phyloP scores from a whole-genome alignment of 2,797 vertebrate genomes.

The Phalloptychus januarius region DNA sequence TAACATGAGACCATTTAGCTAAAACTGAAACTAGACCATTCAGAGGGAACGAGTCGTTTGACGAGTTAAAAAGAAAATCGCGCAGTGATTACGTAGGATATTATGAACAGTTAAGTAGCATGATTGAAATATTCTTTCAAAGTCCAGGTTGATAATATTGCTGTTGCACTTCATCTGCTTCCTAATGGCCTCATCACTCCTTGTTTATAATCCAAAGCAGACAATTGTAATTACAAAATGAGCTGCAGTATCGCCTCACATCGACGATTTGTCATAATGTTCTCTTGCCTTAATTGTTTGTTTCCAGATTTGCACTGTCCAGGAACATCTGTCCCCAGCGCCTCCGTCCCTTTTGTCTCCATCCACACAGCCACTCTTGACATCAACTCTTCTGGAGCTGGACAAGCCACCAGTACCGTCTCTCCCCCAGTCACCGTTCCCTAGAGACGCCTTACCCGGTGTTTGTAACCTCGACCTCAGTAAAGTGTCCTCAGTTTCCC shows the following conservation, averaged over 20 bases:
- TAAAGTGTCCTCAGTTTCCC: constrained; percentile 64
- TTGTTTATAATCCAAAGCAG: constrained; percentile 26
- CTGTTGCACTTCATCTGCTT: constrained; percentile 22
- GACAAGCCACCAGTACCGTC: constrained; percentile 46
- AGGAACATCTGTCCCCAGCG: constrained; percentile 18
- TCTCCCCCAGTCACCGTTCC: constrained; percentile 38
- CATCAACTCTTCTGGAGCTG: constrained; percentile 66
- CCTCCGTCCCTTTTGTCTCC: constrained; percentile 33
- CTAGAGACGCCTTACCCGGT: constrained; percentile 18
- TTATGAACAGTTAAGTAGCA: constrained; percentile 13
- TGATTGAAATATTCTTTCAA: constrained; percentile 44
- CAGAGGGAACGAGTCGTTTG: not conserved
- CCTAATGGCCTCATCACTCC: constrained; percentile 23
- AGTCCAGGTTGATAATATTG: constrained; percentile 17
- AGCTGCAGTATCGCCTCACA: constrained; percentile 9
- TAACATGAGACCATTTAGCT: not conserved
- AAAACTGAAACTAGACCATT: not conserved
- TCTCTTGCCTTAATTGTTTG: constrained; percentile 9
- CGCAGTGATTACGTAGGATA: constrained; percentile 22
- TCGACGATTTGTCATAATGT: constrained; percentile 27
- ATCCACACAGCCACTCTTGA: constrained; percentile 55
- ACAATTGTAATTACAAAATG: constrained; percentile 39
- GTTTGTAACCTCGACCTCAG: constrained; percentile 36
- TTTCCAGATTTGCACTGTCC: constrained; percentile 38
- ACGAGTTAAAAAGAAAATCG: not conserved